Evolutionary conservation across 2,797 vertebrate genomes (phyloP).

Genomic region (Pantherophis alleghaniensis): DNA sequence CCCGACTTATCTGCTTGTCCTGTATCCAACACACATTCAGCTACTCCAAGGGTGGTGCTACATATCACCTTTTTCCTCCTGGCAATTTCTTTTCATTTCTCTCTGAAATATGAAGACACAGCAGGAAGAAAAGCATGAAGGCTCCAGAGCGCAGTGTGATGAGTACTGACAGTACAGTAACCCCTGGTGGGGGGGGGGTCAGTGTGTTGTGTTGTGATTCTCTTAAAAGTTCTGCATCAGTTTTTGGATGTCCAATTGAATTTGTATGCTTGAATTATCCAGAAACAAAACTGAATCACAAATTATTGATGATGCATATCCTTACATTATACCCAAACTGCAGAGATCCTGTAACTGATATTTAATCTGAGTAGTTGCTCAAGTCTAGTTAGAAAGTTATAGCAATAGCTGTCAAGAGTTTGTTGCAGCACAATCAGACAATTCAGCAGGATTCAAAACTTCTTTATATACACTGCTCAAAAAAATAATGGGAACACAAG

Average conservation of each 20-base stretch:
- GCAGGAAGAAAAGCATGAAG: background rate
- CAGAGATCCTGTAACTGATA: background rate
- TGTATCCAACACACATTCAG: background rate
- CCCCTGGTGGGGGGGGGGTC: background rate
- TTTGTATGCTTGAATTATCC: background rate
- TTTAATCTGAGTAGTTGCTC: background rate
- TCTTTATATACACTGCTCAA: too few relatives aligned
- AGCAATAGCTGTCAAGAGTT: too few relatives aligned
- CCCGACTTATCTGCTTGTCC: background rate
- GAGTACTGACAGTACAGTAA: background rate
- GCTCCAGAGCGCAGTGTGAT: background rate
- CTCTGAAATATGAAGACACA: background rate
- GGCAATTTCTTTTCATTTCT: background rate
- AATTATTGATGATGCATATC: background rate
- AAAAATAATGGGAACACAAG: too few relatives aligned
- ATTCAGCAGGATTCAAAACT: too few relatives aligned
- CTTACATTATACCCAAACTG: background rate
- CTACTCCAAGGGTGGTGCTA: background rate
- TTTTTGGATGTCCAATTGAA: background rate
- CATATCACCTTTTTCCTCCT: background rate
- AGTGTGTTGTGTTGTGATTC: background rate
- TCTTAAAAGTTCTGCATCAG: background rate
- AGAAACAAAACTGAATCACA: background rate
- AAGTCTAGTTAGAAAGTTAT: background rate
- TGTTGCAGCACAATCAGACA: too few relatives aligned